phyloP scores from a whole-genome alignment of 2,797 vertebrate genomes.

The Macropus fuliginosus region DNA sequence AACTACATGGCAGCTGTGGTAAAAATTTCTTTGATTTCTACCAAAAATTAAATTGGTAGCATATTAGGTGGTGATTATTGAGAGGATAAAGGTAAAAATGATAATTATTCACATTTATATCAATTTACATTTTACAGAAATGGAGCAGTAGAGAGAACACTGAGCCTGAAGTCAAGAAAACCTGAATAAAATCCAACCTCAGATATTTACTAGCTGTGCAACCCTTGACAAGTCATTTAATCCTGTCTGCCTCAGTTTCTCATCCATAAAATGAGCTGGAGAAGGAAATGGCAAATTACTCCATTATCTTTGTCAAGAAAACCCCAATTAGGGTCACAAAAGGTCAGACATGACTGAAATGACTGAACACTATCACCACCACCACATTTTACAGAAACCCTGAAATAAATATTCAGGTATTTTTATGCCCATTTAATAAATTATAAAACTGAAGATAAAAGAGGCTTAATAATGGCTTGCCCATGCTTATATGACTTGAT shows the following conservation, averaged over 20 bases:
- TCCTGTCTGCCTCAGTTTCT: not conserved
- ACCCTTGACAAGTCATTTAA: not conserved
- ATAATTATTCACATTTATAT: not conserved
- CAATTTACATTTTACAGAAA: too few relatives aligned
- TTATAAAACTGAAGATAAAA: not conserved
- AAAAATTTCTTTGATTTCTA: not conserved
- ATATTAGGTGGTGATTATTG: not conserved
- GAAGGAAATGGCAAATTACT: not conserved
- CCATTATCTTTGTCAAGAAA: not conserved
- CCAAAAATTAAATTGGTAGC: not conserved
- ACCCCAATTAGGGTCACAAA: not conserved
- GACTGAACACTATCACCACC: not conserved
- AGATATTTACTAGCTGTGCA: not conserved
- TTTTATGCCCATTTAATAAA: not conserved
- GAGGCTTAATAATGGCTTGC: not conserved
- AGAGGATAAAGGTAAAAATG: not conserved
- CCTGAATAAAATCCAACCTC: not conserved
- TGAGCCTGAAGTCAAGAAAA: not conserved
- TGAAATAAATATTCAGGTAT: not conserved
- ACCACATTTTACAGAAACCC: not conserved
- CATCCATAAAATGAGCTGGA: not conserved
- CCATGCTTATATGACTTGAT: not conserved
- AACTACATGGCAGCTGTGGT: not conserved
- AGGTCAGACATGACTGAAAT: not conserved
- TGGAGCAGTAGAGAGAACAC: not conserved